phyloP scores from a whole-genome alignment of 1,140 invertebrate genomes.

The Nasonia longicornis region DNA sequence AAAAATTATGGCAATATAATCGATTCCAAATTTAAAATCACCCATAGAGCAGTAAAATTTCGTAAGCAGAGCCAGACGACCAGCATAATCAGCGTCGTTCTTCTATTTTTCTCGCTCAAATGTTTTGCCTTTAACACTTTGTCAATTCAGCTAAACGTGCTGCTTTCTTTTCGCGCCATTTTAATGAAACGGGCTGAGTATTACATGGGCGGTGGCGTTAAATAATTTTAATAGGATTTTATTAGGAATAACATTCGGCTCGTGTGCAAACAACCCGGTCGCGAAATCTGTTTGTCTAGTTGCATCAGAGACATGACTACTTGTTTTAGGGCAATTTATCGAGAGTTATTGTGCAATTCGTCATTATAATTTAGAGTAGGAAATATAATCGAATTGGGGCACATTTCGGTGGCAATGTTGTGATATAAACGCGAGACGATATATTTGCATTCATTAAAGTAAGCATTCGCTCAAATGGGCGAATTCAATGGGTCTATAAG shows the following conservation, averaged over 20 bases:
- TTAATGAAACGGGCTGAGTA: background rate
- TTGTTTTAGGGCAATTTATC: background rate
- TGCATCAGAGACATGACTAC: background rate
- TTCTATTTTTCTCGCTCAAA: background rate
- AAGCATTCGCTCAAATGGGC: background rate
- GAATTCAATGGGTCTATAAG: background rate
- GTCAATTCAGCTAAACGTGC: background rate
- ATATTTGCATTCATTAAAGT: background rate
- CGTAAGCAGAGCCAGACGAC: background rate
- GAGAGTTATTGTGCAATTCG: background rate
- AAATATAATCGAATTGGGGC: background rate
- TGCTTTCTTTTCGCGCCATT: background rate
- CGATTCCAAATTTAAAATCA: too few species aligned
- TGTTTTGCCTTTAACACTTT: background rate
- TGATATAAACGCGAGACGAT: background rate
- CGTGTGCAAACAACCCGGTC: background rate
- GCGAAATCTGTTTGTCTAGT: conserved; percentile 1
- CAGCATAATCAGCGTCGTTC: background rate
- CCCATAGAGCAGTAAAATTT: too few species aligned
- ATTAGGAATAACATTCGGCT: background rate
- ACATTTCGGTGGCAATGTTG: background rate
- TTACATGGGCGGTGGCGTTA: background rate
- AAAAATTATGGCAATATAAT: too few species aligned
- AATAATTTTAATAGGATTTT: conserved; percentile 5
- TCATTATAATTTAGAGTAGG: background rate